phyloP scores from a whole-genome alignment of 2,888 invertebrate species.

The Sympetrum striolatum region DNA sequence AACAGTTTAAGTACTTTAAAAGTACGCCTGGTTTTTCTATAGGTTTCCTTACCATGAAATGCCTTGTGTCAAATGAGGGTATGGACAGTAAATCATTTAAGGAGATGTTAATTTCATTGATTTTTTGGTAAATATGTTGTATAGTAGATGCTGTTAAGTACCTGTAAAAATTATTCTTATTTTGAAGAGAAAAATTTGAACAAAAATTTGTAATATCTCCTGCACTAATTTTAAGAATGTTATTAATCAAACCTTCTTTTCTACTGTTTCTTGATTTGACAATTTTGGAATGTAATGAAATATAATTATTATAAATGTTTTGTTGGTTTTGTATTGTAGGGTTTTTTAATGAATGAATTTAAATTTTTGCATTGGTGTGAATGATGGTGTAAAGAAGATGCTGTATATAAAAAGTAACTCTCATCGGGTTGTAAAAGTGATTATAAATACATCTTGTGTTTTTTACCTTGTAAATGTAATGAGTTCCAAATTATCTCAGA shows the following conservation, averaged over 20 bases:
- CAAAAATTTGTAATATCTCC: constrained; percentile 40
- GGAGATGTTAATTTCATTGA: constrained; percentile 20
- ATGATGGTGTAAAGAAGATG: constrained; percentile 42
- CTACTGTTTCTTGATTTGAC: constrained; percentile 35
- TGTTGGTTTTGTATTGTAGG: constrained; percentile 41
- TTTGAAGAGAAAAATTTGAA: constrained; percentile 13
- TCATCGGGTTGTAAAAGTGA: constrained; percentile 41
- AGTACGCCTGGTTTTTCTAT: constrained; percentile 40
- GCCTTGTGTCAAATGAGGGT: constrained; percentile 37
- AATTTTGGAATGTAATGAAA: constrained; percentile 32
- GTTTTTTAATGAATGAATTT: constrained; percentile 29
- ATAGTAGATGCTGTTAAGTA: constrained; percentile 38
- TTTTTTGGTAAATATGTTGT: constrained; percentile 28
- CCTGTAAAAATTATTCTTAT: constrained; percentile 35
- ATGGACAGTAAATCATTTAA: constrained; percentile 40
- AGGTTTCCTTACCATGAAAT: constrained; percentile 43
- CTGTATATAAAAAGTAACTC: constrained; percentile 40
- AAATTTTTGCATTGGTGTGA: constrained; percentile 31
- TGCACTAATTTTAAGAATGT: constrained; percentile 25
- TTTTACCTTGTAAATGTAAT: constrained; percentile 39
- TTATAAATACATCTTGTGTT: constrained; percentile 40
- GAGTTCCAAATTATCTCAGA: constrained; percentile 6
- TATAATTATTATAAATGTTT: constrained; percentile 30
- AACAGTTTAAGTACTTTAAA: constrained; percentile 39
- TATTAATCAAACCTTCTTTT: constrained; percentile 40